A percentile compares a stretch with the other conserved stretches of the same genome.
phyloP scores from a whole-genome alignment of 2,888 invertebrate species.

The Tetropium fuscum region DNA sequence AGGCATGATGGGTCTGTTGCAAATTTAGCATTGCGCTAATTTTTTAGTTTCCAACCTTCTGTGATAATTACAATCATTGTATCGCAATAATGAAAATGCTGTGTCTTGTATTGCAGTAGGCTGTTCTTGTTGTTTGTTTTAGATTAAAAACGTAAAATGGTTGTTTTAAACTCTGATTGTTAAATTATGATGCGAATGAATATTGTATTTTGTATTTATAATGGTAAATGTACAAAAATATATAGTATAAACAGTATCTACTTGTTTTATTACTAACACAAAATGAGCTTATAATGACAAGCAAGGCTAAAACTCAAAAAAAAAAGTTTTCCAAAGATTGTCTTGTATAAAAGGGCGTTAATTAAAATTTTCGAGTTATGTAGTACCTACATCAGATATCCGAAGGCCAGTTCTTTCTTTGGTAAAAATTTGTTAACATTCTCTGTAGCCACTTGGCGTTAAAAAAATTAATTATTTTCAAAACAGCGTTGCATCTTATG shows the following conservation, averaged over 20 bases:
- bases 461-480: too few species aligned
- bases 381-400: neutral
- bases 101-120: slow-evolving; percentile 66
- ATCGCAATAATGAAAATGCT: slow-evolving; percentile 66
- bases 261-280: neutral
- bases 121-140: slow-evolving; percentile 61
- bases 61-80: slow-evolving; percentile 67
- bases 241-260: slow-evolving; percentile 24
- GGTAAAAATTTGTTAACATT: too few species aligned
- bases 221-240: slow-evolving; percentile 50
- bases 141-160: slow-evolving; percentile 30
- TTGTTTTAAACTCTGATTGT: slow-evolving; percentile 47
- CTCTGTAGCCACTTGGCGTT: too few species aligned
- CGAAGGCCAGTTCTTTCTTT: too few species aligned
- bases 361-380: neutral
- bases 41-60: slow-evolving; percentile 63
- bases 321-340: too few species aligned
- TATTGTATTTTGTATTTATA: slow-evolving; percentile 54
- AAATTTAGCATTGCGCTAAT: slow-evolving; percentile 39
- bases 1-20: slow-evolving; percentile 1
- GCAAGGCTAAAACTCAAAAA: too few species aligned
- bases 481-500: too few species aligned
- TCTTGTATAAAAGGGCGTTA: too few species aligned
- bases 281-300: too few species aligned
- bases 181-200: slow-evolving; percentile 47